phyloP scores from a whole-genome alignment of 2,888 invertebrate genomes.

The Watsonalla binaria region DNA sequence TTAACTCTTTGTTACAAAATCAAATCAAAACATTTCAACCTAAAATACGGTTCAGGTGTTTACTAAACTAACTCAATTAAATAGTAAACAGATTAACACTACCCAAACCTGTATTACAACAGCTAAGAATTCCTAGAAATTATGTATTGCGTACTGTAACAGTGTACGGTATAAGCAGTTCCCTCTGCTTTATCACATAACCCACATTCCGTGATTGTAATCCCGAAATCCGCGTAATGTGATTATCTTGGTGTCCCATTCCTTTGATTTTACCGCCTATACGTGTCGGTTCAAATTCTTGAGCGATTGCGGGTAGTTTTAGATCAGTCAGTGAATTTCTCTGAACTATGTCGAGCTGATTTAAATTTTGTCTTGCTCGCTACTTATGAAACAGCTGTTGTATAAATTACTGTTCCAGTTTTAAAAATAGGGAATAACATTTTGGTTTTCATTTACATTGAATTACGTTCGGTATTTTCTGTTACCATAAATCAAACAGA shows the following conservation, averaged over 20 bases:
- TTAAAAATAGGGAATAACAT: background rate
- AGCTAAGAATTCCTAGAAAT: too few species aligned
- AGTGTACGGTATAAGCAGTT: too few species aligned
- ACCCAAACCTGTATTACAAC: too few species aligned
- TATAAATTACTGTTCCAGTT: background rate
- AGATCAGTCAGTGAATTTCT: background rate
- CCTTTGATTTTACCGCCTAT: constrained; percentile 22
- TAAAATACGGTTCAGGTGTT: too few species aligned
- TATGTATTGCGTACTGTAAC: too few species aligned
- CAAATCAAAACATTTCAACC: too few species aligned
- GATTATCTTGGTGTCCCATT: constrained; percentile 19
- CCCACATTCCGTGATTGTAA: constrained; percentile 9
- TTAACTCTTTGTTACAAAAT: too few species aligned
- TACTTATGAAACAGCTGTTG: background rate
- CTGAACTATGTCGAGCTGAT: background rate
- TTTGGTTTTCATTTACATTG: background rate
- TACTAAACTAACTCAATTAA: too few species aligned
- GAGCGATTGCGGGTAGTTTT: constrained; percentile 1
- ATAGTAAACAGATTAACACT: too few species aligned
- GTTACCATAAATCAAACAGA: too few species aligned
- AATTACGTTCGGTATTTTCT: background rate
- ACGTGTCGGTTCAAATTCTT: constrained; percentile 13
- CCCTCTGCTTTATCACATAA: background rate
- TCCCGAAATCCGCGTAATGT: constrained; percentile 20
- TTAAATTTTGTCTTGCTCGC: background rate